phyloP scores from a whole-genome alignment of 2,888 invertebrate species.

The Agrotis segetum region DNA sequence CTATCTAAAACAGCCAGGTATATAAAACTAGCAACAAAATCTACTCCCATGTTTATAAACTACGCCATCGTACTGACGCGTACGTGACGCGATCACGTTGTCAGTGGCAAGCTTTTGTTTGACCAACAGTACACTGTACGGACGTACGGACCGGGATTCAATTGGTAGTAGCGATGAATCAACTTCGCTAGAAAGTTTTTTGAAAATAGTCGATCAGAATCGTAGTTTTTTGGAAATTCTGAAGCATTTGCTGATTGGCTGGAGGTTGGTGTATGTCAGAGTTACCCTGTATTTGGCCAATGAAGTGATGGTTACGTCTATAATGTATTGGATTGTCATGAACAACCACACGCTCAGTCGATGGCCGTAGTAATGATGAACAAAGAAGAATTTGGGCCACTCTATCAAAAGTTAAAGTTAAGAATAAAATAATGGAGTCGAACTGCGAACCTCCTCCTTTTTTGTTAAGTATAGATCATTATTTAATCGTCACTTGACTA shows the following conservation, averaged over 20 bases:
- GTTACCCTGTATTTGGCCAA: no score
- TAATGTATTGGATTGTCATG: no score
- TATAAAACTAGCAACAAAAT: conserved; percentile 10
- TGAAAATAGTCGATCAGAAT: conserved; percentile 25
- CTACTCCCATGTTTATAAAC: conserved; percentile 33
- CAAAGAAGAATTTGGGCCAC: no score
- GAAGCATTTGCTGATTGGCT: neutral
- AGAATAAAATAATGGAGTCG: no score
- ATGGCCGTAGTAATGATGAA: no score
- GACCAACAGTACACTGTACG: conserved; percentile 41
- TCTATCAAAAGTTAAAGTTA: no score
- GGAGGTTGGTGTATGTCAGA: no score
- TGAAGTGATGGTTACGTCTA: no score
- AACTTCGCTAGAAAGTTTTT: conserved; percentile 4
- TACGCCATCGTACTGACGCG: conserved; percentile 16
- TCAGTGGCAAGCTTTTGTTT: conserved; percentile 48
- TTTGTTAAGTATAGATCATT: no score
- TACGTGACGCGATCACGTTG: conserved; percentile 57
- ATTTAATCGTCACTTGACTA: no score
- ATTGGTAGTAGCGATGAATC: conserved; percentile 34
- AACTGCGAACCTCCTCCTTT: no score
- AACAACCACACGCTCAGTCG: no score
- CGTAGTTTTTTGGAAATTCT: neutral
- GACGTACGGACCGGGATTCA: conserved; percentile 33
- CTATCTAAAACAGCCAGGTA: neutral